Base-by-base conservation (phyloP, 1,140 invertebrate species). In the Lutraria rhynchaena region DNA sequence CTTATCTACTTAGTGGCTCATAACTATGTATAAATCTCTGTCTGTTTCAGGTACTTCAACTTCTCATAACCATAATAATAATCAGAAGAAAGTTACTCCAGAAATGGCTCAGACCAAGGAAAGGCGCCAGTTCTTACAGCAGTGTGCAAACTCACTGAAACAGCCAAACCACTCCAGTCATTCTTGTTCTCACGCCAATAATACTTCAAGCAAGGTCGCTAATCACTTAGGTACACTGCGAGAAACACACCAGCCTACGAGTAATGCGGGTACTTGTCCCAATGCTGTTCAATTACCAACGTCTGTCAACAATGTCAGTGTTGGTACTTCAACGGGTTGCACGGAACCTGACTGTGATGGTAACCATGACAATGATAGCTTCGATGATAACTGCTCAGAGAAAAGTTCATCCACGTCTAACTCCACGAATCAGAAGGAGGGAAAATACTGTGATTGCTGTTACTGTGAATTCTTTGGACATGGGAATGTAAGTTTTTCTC, bases 401-500 rank as follows among this genome's bases (percentile, higher is more conserved):
- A 89, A 92, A 67, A 92, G 92, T 81, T 93, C 92, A 46, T 91
- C 92, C 57, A 93, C 92, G 0, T 92, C 92, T 11, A 90, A 88
- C 3, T 92, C 91, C 29, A 91, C 90, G 87, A 93, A 90, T 88
- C 92, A 91, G 87, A 92, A 94, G 63, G 94, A 95, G 83, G 93
- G 93, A 13, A 93, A 94, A 87, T 95, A 95, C 85, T 95, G 95
- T 90, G 94, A 95, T 87, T 95, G 95, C 91, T 95, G 95, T 89
- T 95, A 95, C 87, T 95, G 95, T 89, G 95, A 95, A 92, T 95
- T 95, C 70, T 95, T 95, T 91, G 95, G 95, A 3, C 95, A 95
- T 90, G 94, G 94, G 49, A 93, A 94, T 89, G 94, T 95, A 89
- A 94, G 93, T 92, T 22, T 13, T n/a, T n/a, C n/a, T n/a, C n/a